phyloP scores from a whole-genome alignment of 1,140 invertebrate species.

The Dolichoris vasculosae region DNA sequence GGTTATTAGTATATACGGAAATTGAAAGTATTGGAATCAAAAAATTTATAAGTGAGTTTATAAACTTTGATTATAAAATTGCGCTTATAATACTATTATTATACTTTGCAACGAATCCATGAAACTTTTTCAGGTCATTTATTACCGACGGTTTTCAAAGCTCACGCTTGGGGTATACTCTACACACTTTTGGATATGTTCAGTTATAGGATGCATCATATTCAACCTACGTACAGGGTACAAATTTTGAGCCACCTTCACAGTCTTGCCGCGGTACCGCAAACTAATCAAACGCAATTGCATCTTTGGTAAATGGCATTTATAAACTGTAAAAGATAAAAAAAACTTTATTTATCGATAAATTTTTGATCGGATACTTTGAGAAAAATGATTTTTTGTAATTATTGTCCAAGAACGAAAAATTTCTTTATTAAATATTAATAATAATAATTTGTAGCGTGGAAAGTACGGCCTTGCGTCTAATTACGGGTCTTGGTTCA shows the following conservation, averaged over 20 bases:
- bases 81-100: too few relatives aligned
- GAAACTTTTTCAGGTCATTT: slow-evolving; percentile 81
- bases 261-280: slow-evolving; percentile 89
- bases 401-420: too few relatives aligned
- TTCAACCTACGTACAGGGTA: slow-evolving; percentile 94
- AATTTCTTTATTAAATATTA: too few relatives aligned
- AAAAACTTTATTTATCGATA: neutral
- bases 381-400: too few relatives aligned
- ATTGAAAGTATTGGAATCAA: slow-evolving; percentile 98
- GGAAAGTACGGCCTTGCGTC: slow-evolving; percentile 92
- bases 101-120: slow-evolving; percentile 48
- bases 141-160: slow-evolving; percentile 92
- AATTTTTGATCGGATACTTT: neutral
- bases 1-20: slow-evolving; percentile 95
- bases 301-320: slow-evolving; percentile 83
- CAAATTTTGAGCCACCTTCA: slow-evolving; percentile 93
- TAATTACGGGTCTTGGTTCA: slow-evolving; percentile 93
- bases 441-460: slow-evolving; percentile 78
- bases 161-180: slow-evolving; percentile 94
- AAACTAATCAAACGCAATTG: slow-evolving; percentile 95
- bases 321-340: neutral
- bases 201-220: slow-evolving; percentile 95
- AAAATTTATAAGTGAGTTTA: slow-evolving; percentile 92
- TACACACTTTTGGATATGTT: slow-evolving; percentile 98
- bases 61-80: too few relatives aligned